Conservation (phyloP, 2,888 invertebrate species). For the Caenorhabditis sp. region DNA sequence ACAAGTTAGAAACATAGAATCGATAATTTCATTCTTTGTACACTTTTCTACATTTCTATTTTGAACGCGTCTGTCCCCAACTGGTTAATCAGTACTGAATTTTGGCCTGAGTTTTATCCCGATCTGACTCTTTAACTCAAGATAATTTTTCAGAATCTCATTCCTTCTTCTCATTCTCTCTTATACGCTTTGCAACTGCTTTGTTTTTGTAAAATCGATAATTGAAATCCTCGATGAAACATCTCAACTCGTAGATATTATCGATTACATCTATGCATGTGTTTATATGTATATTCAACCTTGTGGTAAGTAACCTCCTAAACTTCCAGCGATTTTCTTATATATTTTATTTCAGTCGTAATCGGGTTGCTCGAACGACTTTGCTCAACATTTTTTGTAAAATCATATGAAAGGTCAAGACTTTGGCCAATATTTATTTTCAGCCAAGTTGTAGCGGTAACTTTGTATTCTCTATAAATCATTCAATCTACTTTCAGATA, state of each 20-base stretch:
- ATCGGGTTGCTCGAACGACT: slow-evolving; percentile 41
- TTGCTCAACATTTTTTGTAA: slow-evolving; percentile 38
- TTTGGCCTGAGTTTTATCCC: background rate
- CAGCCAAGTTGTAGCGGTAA: slow-evolving; percentile 25
- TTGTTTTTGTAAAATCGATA: slow-evolving; percentile 19
- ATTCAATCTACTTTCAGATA: too few relatives aligned
- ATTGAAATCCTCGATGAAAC: slow-evolving; percentile 17
- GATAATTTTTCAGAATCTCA: slow-evolving; percentile 20
- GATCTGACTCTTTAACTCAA: background rate
- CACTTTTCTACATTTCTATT: too few relatives aligned
- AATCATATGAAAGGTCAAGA: slow-evolving; percentile 37
- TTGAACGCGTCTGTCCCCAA: too few relatives aligned
- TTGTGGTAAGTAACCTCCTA: slow-evolving; percentile 30
- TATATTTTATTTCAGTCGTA: slow-evolving; percentile 32
- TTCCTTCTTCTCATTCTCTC: slow-evolving; percentile 28
- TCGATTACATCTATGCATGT: slow-evolving; percentile 25
- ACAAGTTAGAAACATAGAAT: too few relatives aligned
- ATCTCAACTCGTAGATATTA: background rate
- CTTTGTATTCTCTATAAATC: background rate
- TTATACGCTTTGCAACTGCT: slow-evolving; percentile 30
- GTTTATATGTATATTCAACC: slow-evolving; percentile 45
- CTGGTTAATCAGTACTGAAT: too few relatives aligned
- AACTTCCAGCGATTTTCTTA: too few relatives aligned
- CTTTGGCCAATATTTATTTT: slow-evolving; percentile 31
- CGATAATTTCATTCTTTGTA: too few relatives aligned